Conservation (phyloP, 2,888 invertebrate species). For the Zhengitettix transpicula region DNA sequence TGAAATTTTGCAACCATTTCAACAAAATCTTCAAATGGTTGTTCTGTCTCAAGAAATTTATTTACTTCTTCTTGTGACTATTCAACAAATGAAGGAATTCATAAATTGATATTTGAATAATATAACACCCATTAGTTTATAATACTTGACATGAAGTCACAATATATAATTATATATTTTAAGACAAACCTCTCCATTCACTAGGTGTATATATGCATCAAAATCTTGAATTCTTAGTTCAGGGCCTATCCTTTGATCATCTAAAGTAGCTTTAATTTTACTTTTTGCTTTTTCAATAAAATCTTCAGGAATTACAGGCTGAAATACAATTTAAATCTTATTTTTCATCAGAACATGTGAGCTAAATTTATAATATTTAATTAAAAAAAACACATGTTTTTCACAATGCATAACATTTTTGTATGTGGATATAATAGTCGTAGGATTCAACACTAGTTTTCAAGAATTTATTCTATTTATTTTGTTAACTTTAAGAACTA, state of each 20-base stretch:
- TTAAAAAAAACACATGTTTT: no score
- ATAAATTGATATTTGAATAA: neutral
- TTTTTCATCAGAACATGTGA: neutral
- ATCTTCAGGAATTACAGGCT: slow-evolving; percentile 62
- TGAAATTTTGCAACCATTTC: slow-evolving; percentile 26
- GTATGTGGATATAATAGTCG: neutral
- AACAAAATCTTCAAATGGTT: slow-evolving; percentile 28
- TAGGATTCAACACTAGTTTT: no score
- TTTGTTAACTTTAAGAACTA: no score
- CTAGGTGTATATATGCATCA: slow-evolving; percentile 57
- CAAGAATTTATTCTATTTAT: no score
- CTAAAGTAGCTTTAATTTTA: slow-evolving; percentile 42
- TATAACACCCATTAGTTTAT: neutral
- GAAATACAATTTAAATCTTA: slow-evolving; percentile 14
- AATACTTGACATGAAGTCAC: neutral
- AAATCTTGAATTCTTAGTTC: slow-evolving; percentile 56
- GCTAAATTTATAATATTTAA: no score
- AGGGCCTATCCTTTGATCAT: slow-evolving; percentile 56
- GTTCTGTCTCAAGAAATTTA: slow-evolving; percentile 44
- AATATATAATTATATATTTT: neutral
- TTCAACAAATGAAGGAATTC: slow-evolving; percentile 8
- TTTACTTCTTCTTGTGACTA: slow-evolving; percentile 46
- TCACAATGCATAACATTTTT: no score
- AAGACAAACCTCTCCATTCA: slow-evolving; percentile 45
- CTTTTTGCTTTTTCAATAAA: slow-evolving; percentile 44